Base-by-base conservation (phyloP, 2,113 vertebrate species). In the Atlantisia rogersi region DNA sequence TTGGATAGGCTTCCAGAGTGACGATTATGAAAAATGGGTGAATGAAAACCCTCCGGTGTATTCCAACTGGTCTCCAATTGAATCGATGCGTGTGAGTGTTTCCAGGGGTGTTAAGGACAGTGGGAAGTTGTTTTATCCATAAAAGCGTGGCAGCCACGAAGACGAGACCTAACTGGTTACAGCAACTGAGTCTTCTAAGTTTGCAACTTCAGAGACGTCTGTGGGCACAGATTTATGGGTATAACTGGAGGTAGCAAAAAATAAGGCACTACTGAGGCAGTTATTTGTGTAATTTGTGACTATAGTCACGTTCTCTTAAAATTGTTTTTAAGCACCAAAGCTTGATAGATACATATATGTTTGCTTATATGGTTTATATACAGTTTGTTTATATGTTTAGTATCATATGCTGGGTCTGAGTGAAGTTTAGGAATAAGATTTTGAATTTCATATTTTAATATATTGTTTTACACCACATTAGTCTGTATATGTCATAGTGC, bases 61-160 rank as follows among this genome's bases (percentile, higher is more conserved):
- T 95, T 98, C 98, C 81, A 99, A 99, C 97, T 99, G 99, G 99
- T 98, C 98, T 59, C 98, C 99, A 58, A 95, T 98, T 88, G 98
- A 98, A 92, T 92, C 96, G 80, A 81, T 94, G 86, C 92, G 96
- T 69, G 98, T 98, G 97, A 98, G 97, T 97, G 86, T 93, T 93
- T 74, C 75, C 50, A 69, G 44, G 35, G 29, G 10, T 2, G 12
- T 87, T 62, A 50, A 75, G 25, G 40, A 42, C n/a, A 24, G 15
- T 31, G 25, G 19, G 15, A 62, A 78, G 17, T 75, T 83, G 17
- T 67, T 91, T 90, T 63, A 18, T 55, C 37, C 16, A 9, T 50
- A 73, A 65, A 69, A 82, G 39, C 6, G 5, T 35, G 13, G 15
- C 40, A 79, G 37, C 32, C 14, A 4, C 32, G 31, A 76, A 68